Evolutionary conservation across 30 jellyfish, hydroid and myxozoan genomes (phyloP).

Genomic region (Aurelia aurita): DNA sequence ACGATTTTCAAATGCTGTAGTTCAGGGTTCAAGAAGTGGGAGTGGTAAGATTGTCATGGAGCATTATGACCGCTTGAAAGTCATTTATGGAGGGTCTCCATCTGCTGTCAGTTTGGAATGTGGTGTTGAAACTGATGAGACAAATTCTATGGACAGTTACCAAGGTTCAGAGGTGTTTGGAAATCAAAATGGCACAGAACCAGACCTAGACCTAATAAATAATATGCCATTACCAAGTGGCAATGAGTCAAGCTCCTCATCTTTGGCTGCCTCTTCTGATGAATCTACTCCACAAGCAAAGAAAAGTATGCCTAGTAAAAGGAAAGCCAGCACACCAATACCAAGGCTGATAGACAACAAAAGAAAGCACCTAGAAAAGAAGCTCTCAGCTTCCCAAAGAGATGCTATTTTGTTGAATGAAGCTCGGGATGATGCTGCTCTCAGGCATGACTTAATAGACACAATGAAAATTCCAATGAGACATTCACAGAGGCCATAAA

Average conservation of each 20-base stretch:
- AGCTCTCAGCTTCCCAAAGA: slow-evolving; percentile 55
- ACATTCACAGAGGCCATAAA: slow-evolving; percentile 57
- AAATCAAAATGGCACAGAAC: slow-evolving; percentile 32
- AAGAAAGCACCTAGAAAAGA: slow-evolving; percentile 55
- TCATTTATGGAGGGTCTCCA: slow-evolving; percentile 77
- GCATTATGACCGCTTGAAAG: slow-evolving; percentile 57
- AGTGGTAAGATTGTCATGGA: slow-evolving; percentile 59
- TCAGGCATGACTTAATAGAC: slow-evolving; percentile 57
- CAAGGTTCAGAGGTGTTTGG: slow-evolving; percentile 20
- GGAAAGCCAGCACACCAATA: slow-evolving; percentile 21
- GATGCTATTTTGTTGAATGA: slow-evolving; percentile 44
- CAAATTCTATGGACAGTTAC: slow-evolving; percentile 12
- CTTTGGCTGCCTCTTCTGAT: slow-evolving; percentile 5
- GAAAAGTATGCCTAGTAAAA: background rate
- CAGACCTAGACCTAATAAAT: background rate
- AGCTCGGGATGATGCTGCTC: slow-evolving; percentile 56
- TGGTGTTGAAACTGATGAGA: slow-evolving; percentile 65
- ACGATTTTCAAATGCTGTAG: slow-evolving; percentile 66
- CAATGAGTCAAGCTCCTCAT: background rate
- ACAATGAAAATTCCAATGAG: slow-evolving; percentile 55
- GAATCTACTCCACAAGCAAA: background rate
- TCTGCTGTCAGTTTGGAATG: slow-evolving; percentile 51
- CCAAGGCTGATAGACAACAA: slow-evolving; percentile 56
- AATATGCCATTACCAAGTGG: slow-evolving; percentile 1
- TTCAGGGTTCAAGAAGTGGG: slow-evolving; percentile 76